Base-by-base conservation (phyloP, 2,888 invertebrate species). In the Amblyteles armatorius region DNA sequence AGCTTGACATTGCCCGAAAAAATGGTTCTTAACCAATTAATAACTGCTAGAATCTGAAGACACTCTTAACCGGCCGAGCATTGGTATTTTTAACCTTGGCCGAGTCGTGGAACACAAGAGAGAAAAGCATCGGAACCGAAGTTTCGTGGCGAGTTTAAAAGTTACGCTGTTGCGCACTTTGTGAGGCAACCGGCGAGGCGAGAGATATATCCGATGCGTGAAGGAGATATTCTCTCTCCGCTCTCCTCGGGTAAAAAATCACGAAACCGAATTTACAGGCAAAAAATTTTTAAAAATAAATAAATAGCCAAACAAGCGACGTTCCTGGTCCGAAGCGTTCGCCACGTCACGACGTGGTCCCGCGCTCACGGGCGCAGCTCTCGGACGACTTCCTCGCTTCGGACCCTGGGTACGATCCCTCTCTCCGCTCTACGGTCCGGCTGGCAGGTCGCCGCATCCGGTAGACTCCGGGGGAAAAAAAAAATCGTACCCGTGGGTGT, bases 361-460 rank as follows among this genome's bases (percentile, higher is more conserved):
- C 65, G 50, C 33, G 50, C 33, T 33, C 65, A 50, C 29, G 33
- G 52, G 36, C 67, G 26, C 57, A 57, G 65, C 72, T 50, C 71
- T 48, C 79, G 69, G 76, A 57, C 79, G 55, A 76, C 72, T 77
- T 55, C 44, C 48, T 79, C 74, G 74, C 69, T 71, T 26, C 55
- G 40, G 50, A 78, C 22, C 19, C 71, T 36, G 57, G 60, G 29
- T 71, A 57, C 57, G 67, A 72, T 63, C 60, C 74, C 68, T 22
- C 67, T 16, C 67, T 19, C 69, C 79, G 73, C 63, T 63, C 80
- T 67, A 4, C 29, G 60, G 67, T 55, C 68, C 52, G 80, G 77
- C 50, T 63, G 73, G 67, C 84, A 73, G 81, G 81, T 77, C 84
- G 81, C 63, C 57, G 68, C 73, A 81, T 84, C 84, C 84, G 84